Evolutionary conservation across 1,140 invertebrate species (phyloP), one percentile per base, ranked within the genome.

Genomic region (Leptinotarsa texana): DNA sequence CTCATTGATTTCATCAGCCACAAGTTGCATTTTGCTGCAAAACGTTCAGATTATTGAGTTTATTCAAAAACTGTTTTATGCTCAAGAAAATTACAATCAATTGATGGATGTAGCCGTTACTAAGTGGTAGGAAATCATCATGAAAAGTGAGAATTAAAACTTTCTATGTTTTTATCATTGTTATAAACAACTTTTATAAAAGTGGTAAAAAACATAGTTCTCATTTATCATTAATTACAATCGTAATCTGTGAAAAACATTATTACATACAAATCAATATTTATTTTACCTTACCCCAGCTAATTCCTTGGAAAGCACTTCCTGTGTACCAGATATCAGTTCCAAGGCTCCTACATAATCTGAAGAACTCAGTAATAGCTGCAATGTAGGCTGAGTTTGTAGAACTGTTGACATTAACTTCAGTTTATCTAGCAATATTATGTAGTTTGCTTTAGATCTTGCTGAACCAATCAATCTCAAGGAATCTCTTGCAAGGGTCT

Each of bases 271-370:
- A 21, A 21, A 5, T 22, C 5, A 65, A 65, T 33, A 8, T 24
- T 33, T 21, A 4, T 65, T 65, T 18, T 65, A 65, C 21, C 69
- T 57, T 70, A 79, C 74, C 15, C 96, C 96, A 74, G 93, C 92
- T 65, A 99, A 87, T 85, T 98, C 96, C 79, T 94, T 92, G 4
- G 90, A 88, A 15, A 99, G 87, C 75, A 99, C 94, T 87, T 98
- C 97, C 88, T 99, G 96, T 2, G 98, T 98, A 3, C 96, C 97
- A 73, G 94, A 91, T 78, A 99, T 99, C 63, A 99, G 90, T 88
- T 99, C 98, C 61, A 99, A 87, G 2, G 98, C 98, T 42, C 96
- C 97, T 48, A 98, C 96, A 89, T 98, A 99, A 86, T 99, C 98
- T 77, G 95, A 96, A 8, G 95, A 97, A 71, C 96, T 96, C 18